Evolutionary conservation across 2,113 vertebrate species (phyloP).

Genomic region (Dromaius novaehollandiae): DNA sequence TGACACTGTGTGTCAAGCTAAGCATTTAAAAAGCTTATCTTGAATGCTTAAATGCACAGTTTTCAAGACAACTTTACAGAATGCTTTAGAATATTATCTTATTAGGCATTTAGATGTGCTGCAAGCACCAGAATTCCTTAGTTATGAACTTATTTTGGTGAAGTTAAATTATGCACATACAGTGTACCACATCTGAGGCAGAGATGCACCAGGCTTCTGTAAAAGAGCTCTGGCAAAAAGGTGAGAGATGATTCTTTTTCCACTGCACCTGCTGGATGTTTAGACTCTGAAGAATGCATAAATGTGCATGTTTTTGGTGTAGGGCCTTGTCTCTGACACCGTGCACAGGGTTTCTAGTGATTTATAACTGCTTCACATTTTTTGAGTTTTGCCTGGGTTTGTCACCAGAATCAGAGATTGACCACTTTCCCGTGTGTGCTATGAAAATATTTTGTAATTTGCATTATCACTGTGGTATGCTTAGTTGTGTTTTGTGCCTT

Average conservation of each 20-base stretch:
- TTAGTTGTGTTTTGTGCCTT: neutral
- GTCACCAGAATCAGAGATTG: neutral
- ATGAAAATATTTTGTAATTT: neutral
- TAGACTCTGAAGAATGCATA: neutral
- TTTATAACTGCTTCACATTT: neutral
- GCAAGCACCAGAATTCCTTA: neutral
- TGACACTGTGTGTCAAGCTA: neutral
- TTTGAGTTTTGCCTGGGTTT: slow-evolving; percentile 13
- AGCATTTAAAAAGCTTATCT: neutral
- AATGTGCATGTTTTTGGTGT: neutral
- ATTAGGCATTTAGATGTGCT: neutral
- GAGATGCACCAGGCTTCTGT: neutral
- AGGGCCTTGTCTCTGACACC: neutral
- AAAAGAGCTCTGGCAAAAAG: neutral
- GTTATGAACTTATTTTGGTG: neutral
- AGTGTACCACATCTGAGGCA: neutral
- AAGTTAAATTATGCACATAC: neutral
- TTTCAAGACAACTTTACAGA: neutral
- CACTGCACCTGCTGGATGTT: neutral
- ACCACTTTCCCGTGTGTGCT: neutral
- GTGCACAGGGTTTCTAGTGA: neutral
- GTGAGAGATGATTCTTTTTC: neutral
- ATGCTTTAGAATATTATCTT: neutral
- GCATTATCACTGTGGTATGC: neutral
- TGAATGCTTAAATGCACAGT: neutral